Evolutionary conservation across 1,140 invertebrate species (phyloP).

Genomic region (Euglossa dilemma): DNA sequence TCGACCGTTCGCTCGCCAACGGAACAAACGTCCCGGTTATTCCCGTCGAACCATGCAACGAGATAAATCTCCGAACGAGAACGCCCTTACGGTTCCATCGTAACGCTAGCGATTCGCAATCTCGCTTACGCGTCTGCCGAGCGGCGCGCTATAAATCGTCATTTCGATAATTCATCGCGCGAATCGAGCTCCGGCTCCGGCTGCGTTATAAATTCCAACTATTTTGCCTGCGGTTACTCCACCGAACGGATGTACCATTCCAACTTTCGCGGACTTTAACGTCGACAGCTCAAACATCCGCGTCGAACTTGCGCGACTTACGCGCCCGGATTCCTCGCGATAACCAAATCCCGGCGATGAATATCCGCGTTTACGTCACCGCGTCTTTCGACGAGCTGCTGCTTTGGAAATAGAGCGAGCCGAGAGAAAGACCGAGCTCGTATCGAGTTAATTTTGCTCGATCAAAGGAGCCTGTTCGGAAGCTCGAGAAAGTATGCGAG

Average conservation of each 20-base stretch:
- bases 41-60: neutral
- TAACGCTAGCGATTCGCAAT: neutral
- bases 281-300: neutral
- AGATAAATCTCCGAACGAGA: constrained; percentile 6
- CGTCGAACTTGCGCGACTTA: neutral
- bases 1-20: neutral
- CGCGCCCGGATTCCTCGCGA: neutral
- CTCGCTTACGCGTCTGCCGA: neutral
- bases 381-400: neutral
- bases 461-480: neutral
- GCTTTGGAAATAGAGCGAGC: too few species aligned
- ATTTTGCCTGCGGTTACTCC: constrained; percentile 9
- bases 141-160: neutral
- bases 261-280: neutral
- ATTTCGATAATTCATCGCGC: constrained; percentile 16
- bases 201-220: constrained; percentile 17
- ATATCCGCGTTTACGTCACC: neutral
- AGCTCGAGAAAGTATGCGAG: neutral
- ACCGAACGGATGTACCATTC: neutral
- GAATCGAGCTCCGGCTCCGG: neutral
- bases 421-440: neutral
- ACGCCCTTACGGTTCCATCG: neutral
- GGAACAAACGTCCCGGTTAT: constrained; percentile 7
- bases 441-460: neutral
- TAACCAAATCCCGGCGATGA: neutral